These are phyloP conservation scores for Trichogramma dendrolimi DNA, from an alignment of 2,888 invertebrate species.

Conservation along the genomic window DNA sequence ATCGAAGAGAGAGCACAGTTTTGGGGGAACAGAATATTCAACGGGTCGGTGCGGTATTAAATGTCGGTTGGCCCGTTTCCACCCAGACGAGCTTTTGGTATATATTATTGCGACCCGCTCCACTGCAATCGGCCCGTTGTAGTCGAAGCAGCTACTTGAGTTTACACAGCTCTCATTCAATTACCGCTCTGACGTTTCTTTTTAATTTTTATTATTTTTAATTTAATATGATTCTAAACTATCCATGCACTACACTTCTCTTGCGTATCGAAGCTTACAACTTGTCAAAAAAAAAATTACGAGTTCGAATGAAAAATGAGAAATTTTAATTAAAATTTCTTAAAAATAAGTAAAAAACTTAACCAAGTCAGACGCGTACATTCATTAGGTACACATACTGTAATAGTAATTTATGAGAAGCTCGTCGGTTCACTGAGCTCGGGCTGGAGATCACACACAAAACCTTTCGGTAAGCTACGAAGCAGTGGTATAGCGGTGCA, in stretches of 20 bases:
- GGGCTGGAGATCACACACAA: not conserved
- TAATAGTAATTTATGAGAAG: no score
- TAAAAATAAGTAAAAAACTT: no score
- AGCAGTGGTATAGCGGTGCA: not conserved
- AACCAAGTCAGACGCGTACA: no score
- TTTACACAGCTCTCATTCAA: slow-evolving; percentile 27
- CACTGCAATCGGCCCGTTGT: not conserved
- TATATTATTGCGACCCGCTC: slow-evolving; percentile 29
- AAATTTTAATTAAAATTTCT: no score
- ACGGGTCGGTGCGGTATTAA: slow-evolving; percentile 45
- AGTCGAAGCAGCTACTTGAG: slow-evolving; percentile 3
- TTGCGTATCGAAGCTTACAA: not conserved
- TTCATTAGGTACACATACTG: no score
- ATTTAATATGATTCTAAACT: slow-evolving; percentile 11
- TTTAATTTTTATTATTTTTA: slow-evolving; percentile 18
- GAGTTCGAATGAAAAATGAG: no score
- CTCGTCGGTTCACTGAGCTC: no score
- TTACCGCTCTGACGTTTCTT: slow-evolving; percentile 23
- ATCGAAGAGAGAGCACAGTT: slow-evolving; percentile 44
- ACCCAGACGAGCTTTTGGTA: slow-evolving; percentile 36
- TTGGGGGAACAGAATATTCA: slow-evolving; percentile 49
- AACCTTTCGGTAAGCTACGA: not conserved
- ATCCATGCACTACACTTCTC: slow-evolving; percentile 1
- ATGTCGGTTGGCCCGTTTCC: slow-evolving; percentile 45
- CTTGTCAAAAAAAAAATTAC: no score